These are phyloP conservation scores for Pantherophis guttatus DNA, from an alignment of 2,113 vertebrate genomes.

Conservation along the genomic window DNA sequence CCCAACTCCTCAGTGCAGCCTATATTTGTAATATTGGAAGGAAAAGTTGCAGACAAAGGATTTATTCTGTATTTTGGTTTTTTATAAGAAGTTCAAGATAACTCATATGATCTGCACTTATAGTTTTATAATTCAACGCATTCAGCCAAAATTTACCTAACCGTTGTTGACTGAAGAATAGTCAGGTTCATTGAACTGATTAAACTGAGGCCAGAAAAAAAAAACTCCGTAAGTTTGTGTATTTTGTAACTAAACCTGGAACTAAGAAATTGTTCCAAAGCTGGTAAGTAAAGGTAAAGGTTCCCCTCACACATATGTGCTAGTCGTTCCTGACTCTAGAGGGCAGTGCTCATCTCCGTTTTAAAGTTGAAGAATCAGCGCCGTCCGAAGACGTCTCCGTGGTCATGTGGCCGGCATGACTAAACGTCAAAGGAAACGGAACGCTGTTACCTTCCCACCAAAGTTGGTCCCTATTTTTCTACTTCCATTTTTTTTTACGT, in stretches of 20 bases:
- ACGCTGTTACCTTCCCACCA: too few species aligned
- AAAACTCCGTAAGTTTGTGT: neutral
- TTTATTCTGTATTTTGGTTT: neutral
- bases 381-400: too few species aligned
- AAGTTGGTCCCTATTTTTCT: too few species aligned
- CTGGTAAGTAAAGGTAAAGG: too few species aligned
- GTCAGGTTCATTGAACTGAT: neutral
- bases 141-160: neutral
- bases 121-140: neutral
- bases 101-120: neutral
- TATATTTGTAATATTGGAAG: neutral
- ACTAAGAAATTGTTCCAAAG: neutral
- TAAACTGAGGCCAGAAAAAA: neutral
- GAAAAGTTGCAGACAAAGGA: neutral
- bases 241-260: neutral
- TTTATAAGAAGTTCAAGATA: neutral
- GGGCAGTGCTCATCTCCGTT: too few species aligned
- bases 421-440: too few species aligned
- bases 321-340: too few species aligned
- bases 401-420: too few species aligned
- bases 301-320: too few species aligned
- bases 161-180: neutral
- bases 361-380: too few species aligned
- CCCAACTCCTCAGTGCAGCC: neutral
- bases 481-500: too few species aligned